Evolutionary conservation across 1,140 invertebrate species (phyloP).

Genomic region (Yoshiicerus persimilis): DNA sequence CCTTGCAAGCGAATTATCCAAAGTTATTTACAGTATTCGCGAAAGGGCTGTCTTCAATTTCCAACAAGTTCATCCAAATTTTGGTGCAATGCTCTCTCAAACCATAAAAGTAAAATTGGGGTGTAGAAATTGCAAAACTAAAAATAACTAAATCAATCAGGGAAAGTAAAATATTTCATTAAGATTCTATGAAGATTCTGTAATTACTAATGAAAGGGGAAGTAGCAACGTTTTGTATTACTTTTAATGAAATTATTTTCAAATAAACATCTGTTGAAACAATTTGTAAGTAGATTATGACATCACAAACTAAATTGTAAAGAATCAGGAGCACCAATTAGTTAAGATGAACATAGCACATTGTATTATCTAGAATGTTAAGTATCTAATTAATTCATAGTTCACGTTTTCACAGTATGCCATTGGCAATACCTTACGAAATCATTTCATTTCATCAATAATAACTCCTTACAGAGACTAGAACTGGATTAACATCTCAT

Average conservation of each 20-base stretch:
- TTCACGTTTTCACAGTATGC: too few relatives aligned
- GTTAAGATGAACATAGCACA: not conserved
- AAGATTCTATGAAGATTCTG: too few relatives aligned
- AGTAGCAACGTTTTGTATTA: not conserved
- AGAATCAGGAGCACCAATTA: not conserved
- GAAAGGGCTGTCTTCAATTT: constrained; percentile 42
- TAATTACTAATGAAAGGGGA: not conserved
- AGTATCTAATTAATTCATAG: too few relatives aligned
- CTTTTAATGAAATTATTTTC: not conserved
- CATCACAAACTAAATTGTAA: not conserved
- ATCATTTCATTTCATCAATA: too few relatives aligned
- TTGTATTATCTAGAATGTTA: too few relatives aligned
- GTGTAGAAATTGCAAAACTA: not conserved
- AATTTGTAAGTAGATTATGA: not conserved
- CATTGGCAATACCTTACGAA: too few relatives aligned
- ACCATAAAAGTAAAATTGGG: not conserved
- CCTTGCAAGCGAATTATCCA: constrained; percentile 59
- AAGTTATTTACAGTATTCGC: constrained; percentile 60
- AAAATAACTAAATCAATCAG: too few relatives aligned
- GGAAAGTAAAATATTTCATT: too few relatives aligned
- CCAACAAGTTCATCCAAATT: constrained; percentile 41
- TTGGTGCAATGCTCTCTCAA: constrained; percentile 33
- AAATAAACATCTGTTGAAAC: not conserved
- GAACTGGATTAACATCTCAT: too few relatives aligned
- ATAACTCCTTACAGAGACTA: too few relatives aligned